These are phyloP conservation scores for Drosophila lacertosa DNA, from an alignment of 1,140 invertebrate genomes.

Conservation along the genomic window DNA sequence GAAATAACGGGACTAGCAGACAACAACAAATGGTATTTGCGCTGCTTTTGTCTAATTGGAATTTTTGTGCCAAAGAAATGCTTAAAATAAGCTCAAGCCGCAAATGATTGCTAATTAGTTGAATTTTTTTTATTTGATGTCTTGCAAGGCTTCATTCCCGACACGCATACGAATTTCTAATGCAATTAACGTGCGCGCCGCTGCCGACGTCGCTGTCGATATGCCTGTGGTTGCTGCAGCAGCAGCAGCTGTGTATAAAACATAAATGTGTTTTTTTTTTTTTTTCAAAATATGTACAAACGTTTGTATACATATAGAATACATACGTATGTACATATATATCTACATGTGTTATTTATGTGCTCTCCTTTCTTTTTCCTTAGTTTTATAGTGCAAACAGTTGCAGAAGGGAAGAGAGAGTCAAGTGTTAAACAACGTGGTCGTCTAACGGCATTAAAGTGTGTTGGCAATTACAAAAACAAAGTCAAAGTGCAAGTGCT, in stretches of 20 bases:
- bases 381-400: constrained; percentile 28
- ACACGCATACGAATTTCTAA: constrained; percentile 76
- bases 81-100: constrained; percentile 52
- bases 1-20: constrained; percentile 69
- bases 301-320: constrained; percentile 1
- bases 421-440: constrained; percentile 38
- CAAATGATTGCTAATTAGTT: constrained; percentile 75
- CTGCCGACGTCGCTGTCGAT: constrained; percentile 20
- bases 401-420: constrained; percentile 19
- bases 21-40: constrained; percentile 61
- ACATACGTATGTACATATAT: constrained; percentile 3
- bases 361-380: constrained; percentile 24
- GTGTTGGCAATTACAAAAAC: constrained; percentile 35
- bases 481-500: constrained; percentile 64
- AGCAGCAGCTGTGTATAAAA: constrained; percentile 57
- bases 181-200: constrained; percentile 64
- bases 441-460: constrained; percentile 47
- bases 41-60: constrained; percentile 64
- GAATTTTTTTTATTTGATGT: constrained; percentile 38
- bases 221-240: constrained; percentile 11
- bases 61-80: constrained; percentile 66
- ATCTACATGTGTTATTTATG: constrained; percentile 10
- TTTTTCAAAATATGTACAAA: constrained; percentile 11
- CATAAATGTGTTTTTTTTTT: constrained; percentile 40
- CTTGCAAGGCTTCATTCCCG: constrained; percentile 57